These are phyloP conservation scores for Spilarctia lutea DNA, from an alignment of 2,888 invertebrate genomes.

Conservation along the genomic window DNA sequence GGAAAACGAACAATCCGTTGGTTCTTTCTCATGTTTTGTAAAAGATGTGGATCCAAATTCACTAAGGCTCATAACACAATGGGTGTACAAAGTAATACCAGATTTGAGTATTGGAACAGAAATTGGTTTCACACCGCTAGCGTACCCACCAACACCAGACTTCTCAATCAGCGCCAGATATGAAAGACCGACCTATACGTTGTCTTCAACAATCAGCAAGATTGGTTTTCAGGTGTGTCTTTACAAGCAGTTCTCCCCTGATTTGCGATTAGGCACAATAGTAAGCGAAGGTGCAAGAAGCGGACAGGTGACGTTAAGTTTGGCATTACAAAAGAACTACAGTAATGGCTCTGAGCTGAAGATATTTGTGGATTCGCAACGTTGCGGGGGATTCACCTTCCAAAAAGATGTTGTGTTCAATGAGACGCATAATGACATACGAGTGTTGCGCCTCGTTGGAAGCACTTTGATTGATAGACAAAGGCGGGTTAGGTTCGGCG, in stretches of 20 bases:
- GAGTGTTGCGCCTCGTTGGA: constrained; percentile 71
- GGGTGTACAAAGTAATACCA: constrained; percentile 72
- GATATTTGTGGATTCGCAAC: constrained; percentile 78
- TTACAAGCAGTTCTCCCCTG: constrained; percentile 72
- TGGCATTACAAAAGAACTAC: constrained; percentile 75
- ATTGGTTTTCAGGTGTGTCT: constrained; percentile 75
- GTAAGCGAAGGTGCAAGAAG: constrained; percentile 67
- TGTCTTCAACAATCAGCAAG: constrained; percentile 74
- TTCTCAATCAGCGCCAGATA: constrained; percentile 76
- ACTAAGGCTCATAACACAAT: constrained; percentile 72
- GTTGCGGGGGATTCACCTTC: constrained; percentile 78
- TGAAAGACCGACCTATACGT: constrained; percentile 62
- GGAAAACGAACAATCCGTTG: constrained; percentile 64
- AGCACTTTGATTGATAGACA: constrained; percentile 78
- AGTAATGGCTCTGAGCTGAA: constrained; percentile 74
- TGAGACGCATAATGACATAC: constrained; percentile 69
- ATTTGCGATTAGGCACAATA: constrained; percentile 74
- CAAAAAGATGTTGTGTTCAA: constrained; percentile 76
- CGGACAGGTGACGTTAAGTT: constrained; percentile 65
- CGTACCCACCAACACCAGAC: constrained; percentile 64
- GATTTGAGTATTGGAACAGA: constrained; percentile 75
- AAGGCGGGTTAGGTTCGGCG: constrained; percentile 73
- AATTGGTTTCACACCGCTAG: constrained; percentile 68
- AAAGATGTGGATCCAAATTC: constrained; percentile 77
- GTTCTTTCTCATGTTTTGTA: constrained; percentile 68